Base-by-base conservation (phyloP, 1,140 invertebrate genomes). In the Camponotus floridanus region DNA sequence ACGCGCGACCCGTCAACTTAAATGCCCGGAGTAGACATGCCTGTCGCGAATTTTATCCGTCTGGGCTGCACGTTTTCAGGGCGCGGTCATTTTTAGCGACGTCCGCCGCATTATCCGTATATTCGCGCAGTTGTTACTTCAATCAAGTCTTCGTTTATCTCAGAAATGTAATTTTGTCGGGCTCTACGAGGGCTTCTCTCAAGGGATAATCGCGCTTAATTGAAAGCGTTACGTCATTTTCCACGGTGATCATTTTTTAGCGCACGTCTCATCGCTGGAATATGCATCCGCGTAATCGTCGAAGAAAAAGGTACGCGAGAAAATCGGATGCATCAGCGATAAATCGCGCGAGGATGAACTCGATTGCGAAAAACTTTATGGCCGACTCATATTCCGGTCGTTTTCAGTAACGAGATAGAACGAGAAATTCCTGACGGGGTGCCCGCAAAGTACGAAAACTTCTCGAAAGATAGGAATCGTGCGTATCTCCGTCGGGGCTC, bases 331-430 rank as follows among this genome's bases (percentile, higher is more conserved):
- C 79, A 71, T 61, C 51, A 73, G 67, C 55, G 9, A 81, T 81
- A 81, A 81, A 73, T 73, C 55, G 39, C 79, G 55, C 39, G 36
- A 73, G 61, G 79, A 73, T 73, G 68, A 73, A 73, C 67, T 83
- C 79, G 79, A 83, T 83, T 73, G 62, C 55, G 79, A 15, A 42
- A 26, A 59, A 48, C 68, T 83, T 83, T 83, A 83, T 7, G 79
- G 68, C n/a, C 68, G 79, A 31, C 51, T 73, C 61, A 61, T 26
- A 61, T 21, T 21, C 48, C 51, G 55, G 39, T 61, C 31, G 42
- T 83, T 83, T 61, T 31, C 67, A 62, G 55, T 73, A 81, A 81
- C 39, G 68, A 83, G 55, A 73, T 18, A 61, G 68, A 73, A 74
- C 55, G 68, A 73, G 79, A 62, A 73, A 83, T 83, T 73, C 79